Base-by-base conservation (phyloP, 2,113 vertebrate species). In the Spilogale gracilis region DNA sequence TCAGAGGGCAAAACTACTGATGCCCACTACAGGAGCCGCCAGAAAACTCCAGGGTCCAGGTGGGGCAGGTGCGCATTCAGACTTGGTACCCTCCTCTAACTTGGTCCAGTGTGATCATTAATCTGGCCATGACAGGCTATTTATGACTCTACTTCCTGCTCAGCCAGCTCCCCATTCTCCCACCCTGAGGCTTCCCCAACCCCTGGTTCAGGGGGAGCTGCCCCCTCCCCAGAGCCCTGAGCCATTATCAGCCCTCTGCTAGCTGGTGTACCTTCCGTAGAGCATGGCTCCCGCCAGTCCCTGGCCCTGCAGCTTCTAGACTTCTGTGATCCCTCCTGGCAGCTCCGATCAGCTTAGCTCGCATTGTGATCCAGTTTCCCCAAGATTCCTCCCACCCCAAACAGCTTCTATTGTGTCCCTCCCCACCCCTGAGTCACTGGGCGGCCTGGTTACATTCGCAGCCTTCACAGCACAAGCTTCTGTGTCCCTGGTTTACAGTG, bases 341-440 rank as follows among this genome's bases (percentile, higher is more conserved):
- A 6, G 32, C 60, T 67, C 2, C 8, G 32, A 78, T 14, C 48
- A 93, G 91, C 86, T 95, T 17, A 73, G 95, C 78, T 90, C 61
- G 80, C 95, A 50, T 0, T 38, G 32, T 9, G 67, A 80, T 96
- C 60, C 65, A 27, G 2, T 63, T 90, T 96, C 96, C 93, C 88
- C n/a, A 76, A 76, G 91, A 73, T 32, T 74, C 52, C 25, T 16
- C 67, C 63, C 5, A 16, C 32, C 78, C 58, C 48, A 63, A 43
- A 56, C 13, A 30, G 38, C 82, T 84, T 56, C 90, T 52, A 0
- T 7, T 38, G 48, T 78, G 43, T 38, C 63, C 58, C 58, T 81
- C 43, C 17, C 23, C 21, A 4, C 54, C n/a, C 48, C 27, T 43
- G 71, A 56, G n/a, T 50, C 54, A 43, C 67, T 60, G 18, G 87